phyloP scores from a whole-genome alignment of 2,888 invertebrate genomes.

The Biston stratarius region DNA sequence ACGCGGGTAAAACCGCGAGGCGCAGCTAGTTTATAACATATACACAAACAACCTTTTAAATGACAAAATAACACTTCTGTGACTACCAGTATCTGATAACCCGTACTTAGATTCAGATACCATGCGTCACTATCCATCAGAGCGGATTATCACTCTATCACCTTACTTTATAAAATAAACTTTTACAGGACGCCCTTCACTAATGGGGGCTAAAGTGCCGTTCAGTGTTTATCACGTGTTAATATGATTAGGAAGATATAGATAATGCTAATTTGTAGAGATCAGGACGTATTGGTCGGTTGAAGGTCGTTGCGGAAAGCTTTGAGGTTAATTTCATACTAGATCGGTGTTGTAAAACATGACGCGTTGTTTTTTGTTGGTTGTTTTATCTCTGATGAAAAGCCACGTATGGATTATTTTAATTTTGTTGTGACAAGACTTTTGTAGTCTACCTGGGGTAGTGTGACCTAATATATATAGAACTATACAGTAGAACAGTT shows the following conservation, averaged over 20 bases:
- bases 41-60: too few species aligned
- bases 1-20: too few species aligned
- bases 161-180: conserved; percentile 25
- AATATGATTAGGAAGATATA: conserved; percentile 24
- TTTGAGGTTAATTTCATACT: conserved; percentile 4
- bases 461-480: too few species aligned
- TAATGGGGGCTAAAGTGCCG: conserved; percentile 24
- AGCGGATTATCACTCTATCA: conserved; percentile 54
- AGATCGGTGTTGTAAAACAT: not conserved
- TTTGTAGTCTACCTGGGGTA: too few species aligned
- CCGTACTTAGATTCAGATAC: conserved; percentile 64
- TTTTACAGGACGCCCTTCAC: conserved; percentile 29
- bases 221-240: conserved; percentile 18
- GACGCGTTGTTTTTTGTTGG: not conserved
- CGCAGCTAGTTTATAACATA: too few species aligned
- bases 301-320: conserved; percentile 14
- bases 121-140: conserved; percentile 65
- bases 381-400: not conserved
- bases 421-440: too few species aligned
- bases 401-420: too few species aligned
- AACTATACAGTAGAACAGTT: too few species aligned
- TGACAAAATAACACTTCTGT: conserved; percentile 34
- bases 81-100: conserved; percentile 51
- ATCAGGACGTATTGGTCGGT: conserved; percentile 13
- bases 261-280: conserved; percentile 24